phyloP scores from a whole-genome alignment of 2,888 invertebrate genomes.

The Apodemia duryi region DNA sequence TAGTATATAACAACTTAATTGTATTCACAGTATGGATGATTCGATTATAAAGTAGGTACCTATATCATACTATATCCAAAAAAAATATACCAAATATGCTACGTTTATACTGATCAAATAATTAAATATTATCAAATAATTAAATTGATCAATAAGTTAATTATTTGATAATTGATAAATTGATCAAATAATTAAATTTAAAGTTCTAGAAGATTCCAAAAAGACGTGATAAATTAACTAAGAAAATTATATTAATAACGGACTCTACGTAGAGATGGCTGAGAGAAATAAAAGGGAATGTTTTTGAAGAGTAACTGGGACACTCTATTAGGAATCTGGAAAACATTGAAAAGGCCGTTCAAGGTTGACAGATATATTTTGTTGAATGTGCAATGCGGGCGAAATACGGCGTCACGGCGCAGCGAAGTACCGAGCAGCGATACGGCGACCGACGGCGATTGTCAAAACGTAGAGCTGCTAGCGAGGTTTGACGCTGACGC shows the following conservation, averaged over 20 bases:
- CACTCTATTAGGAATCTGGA: constrained; percentile 31
- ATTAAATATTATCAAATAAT: too few relatives aligned
- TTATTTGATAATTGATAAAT: too few relatives aligned
- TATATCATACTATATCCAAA: too few relatives aligned
- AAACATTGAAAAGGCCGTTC: constrained; percentile 55
- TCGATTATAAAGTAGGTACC: too few relatives aligned
- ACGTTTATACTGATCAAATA: too few relatives aligned
- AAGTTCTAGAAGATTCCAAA: too few relatives aligned
- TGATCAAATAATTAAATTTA: too few relatives aligned
- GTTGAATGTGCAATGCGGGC: constrained; percentile 56
- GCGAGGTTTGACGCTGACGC: constrained; percentile 54
- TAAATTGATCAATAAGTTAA: too few relatives aligned
- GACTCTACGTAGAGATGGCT: background rate
- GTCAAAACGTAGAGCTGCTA: constrained; percentile 26
- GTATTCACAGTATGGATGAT: too few relatives aligned
- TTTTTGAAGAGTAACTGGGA: background rate
- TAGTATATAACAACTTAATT: too few relatives aligned
- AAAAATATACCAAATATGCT: too few relatives aligned
- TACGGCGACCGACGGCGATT: constrained; percentile 33
- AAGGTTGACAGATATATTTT: constrained; percentile 61
- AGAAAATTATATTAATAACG: background rate
- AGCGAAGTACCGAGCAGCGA: constrained; percentile 18
- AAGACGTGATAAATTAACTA: too few relatives aligned
- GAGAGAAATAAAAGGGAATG: background rate
- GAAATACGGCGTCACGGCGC: constrained; percentile 34